A percentile compares a stretch with the other conserved stretches of the same genome.
Evolutionary conservation across 1,140 invertebrate genomes (phyloP).

Genomic region (Philopotamus ludificatus): DNA sequence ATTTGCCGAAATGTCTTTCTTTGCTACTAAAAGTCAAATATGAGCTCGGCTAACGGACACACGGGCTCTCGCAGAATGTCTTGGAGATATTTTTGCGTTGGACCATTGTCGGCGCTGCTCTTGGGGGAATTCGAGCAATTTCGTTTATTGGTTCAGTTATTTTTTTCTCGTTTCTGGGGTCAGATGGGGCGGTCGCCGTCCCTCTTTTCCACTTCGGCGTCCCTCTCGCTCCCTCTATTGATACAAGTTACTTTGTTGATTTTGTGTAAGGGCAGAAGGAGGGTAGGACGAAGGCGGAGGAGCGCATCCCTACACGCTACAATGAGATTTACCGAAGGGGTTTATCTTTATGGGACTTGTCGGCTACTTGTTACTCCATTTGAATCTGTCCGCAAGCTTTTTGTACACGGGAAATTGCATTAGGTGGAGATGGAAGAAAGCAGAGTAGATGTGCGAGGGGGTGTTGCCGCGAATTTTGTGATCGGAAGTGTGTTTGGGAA

Average conservation of each 20-base stretch:
- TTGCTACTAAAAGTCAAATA: slow-evolving; percentile 34
- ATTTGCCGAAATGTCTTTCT: slow-evolving; percentile 33
- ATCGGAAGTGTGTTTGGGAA: no score
- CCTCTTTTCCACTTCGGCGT: no score
- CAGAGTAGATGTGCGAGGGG: no score
- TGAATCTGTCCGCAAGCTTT: no score
- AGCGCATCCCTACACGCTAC: background rate
- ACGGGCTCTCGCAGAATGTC: slow-evolving; percentile 21
- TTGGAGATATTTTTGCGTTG: slow-evolving; percentile 19
- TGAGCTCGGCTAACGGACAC: slow-evolving; percentile 26
- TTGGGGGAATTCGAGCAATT: slow-evolving; percentile 33
- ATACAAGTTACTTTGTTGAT: slow-evolving; percentile 7
- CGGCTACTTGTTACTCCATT: no score
- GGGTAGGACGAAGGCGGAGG: background rate
- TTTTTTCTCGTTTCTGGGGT: slow-evolving; percentile 4
- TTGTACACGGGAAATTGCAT: no score
- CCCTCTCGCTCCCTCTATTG: no score
- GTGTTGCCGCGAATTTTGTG: no score
- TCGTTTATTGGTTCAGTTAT: slow-evolving; percentile 36
- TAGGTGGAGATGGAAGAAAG: no score
- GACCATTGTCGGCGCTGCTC: slow-evolving; percentile 20
- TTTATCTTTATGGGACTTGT: no score
- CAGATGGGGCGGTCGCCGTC: background rate
- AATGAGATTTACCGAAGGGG: background rate
- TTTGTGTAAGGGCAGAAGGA: background rate